Base-by-base conservation (phyloP, 2,797 vertebrate genomes). In the Ptychadena robeensis region DNA sequence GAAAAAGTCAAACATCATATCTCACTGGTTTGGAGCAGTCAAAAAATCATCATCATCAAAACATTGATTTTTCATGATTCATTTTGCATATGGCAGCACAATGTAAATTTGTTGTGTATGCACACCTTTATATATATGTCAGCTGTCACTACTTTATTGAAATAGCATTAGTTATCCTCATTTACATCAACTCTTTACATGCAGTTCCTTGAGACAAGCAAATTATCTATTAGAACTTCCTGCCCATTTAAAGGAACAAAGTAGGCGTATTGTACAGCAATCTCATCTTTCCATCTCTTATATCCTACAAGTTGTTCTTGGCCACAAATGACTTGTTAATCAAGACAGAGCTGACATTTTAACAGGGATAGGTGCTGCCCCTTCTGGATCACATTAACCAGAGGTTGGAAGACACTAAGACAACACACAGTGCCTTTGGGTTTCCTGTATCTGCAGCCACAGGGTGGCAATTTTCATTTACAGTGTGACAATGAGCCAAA, bases 221-320 rank as follows among this genome's bases (percentile, higher is more conserved):
- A 48, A 6, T 15, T 53, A 53, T 22, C 18, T 18, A 22, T 53
- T 53, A 6, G 44, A 18, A 53, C 44, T 53, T 53, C 22, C 44
- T 22, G 5, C 44, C 18, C 44, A 53, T n/a, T 6, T 48, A 48
- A 22, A 48, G 44, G 44, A 48, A 53, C 44, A 53, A 53, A 53
- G 44, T 15, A 53, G 22, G 18, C 15, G 0, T 53, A 22, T 53
- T 53, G 44, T 22, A 53, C 44, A 53, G 44, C 18, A 15, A 53
- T 53, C 44, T 61, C 32, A 74, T 74, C 72, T 74, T 53, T 74
- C 53, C 61, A 61, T 74, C 22, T 30, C 59, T 74, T 35, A 61
- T 57, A 59, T 61, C 18, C 53, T 59, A 35, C 72, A 61, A 74
- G 32, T 53, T 53, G 44, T 53, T 53, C 18, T 53, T 53, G 44